Evolutionary conservation across 2,797 vertebrate species (phyloP), one percentile per base, ranked within the genome.

Genomic region (Paratrypauchen microcephalus): DNA sequence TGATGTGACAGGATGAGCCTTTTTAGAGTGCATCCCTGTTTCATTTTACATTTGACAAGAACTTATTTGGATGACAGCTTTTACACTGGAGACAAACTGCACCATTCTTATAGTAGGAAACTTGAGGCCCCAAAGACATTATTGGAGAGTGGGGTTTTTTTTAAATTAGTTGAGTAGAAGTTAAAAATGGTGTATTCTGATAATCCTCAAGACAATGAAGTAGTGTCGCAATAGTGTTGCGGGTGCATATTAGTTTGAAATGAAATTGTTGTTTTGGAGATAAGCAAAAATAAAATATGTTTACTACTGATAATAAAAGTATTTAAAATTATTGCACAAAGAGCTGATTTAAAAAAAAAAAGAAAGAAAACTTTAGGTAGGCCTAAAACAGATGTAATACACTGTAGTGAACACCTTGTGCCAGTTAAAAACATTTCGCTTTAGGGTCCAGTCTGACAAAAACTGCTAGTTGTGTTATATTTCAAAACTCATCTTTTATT

Each of bases 1-100:
- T 75, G 85, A 76, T 69, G 64, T 82, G 68, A 80, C 75, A 65
- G n/a, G 23, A 32, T 74, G 74, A 36, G 36, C 74, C 52, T 50
- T 4, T 80, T 85, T 68, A 70, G 71, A 65, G 45, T 26, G 0
- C 48, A 66, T 80, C 70, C 1, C 3, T 32, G 83, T 79, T 69
- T 78, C 16, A 45, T 45, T 45, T 55, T 36, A 4, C 59, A 28
- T 47, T 36, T 75, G 71, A 71, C 66, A 56, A 55, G 24, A 19
- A 26, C 55, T 58, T 50, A 59, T 41, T 61, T 58, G 58, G 36
- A 2, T 52, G 61, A 11, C 24, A 52, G 58, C 18, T 15, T 61
- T 64, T 64, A 21, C 7, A 68, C 45, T 54, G 0, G 1, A 72
- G 67, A 70, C 5, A 45, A 66, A 32, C 65, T 11, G 11, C 28